phyloP scores from a whole-genome alignment of 2,797 vertebrate species.

The Anguilla anguilla region DNA sequence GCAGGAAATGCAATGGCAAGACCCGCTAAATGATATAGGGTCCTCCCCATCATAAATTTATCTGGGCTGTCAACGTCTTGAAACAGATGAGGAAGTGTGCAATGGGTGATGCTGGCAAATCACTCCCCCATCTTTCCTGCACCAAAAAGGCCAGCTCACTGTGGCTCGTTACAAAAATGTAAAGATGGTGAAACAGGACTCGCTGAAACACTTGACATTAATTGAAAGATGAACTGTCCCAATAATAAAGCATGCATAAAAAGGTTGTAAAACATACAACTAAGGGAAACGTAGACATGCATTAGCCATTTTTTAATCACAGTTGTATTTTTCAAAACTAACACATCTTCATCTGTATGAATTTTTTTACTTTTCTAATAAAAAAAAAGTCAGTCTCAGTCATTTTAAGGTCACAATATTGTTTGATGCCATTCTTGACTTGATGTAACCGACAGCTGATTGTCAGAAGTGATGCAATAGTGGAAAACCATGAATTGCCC shows the following conservation, averaged over 20 bases:
- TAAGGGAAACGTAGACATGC: not conserved
- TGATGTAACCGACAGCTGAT: not conserved
- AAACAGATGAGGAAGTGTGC: not conserved
- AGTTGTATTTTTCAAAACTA: not conserved
- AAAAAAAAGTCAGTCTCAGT: not conserved
- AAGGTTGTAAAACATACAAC: not conserved
- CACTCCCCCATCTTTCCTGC: not conserved
- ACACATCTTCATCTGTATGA: not conserved
- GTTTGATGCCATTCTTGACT: not conserved
- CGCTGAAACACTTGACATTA: not conserved
- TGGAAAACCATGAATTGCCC: not conserved
- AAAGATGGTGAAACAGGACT: not conserved
- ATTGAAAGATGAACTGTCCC: not conserved
- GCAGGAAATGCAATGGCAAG: not conserved
- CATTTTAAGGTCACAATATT: not conserved
- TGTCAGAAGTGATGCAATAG: too few species aligned
- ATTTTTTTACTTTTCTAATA: not conserved
- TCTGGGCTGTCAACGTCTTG: not conserved
- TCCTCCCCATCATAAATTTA: not conserved
- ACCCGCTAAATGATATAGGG: not conserved
- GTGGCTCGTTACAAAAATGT: not conserved
- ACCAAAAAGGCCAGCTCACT: not conserved
- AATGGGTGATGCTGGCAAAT: not conserved
- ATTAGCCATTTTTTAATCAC: not conserved
- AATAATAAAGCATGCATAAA: not conserved